phyloP scores from a whole-genome alignment of 2,797 vertebrate species.

The Dermochelys coriacea region DNA sequence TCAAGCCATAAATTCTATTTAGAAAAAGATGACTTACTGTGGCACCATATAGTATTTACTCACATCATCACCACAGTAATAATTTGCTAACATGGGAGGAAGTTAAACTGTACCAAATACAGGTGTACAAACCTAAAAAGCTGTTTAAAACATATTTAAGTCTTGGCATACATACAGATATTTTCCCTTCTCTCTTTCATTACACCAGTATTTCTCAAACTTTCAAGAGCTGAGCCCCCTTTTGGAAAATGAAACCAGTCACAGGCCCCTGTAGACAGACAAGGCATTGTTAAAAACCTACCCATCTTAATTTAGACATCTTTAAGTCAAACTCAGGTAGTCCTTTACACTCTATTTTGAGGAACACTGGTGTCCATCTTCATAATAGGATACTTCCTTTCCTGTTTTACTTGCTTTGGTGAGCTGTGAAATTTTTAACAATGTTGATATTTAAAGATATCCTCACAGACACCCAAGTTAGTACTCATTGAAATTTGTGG shows the following conservation, averaged over 20 bases:
- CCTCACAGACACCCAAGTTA: not conserved
- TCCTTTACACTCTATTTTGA: not conserved
- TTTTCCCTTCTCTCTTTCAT: not conserved
- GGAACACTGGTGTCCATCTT: not conserved
- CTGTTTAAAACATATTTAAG: not conserved
- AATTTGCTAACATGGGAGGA: not conserved
- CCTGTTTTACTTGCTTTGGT: not conserved
- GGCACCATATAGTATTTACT: not conserved
- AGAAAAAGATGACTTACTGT: fast-evolving
- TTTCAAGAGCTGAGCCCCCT: not conserved
- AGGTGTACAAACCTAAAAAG: not conserved
- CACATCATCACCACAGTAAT: not conserved
- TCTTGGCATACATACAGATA: not conserved
- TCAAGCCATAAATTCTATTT: not conserved
- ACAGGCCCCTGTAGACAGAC: too few species aligned
- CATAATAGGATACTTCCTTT: not conserved
- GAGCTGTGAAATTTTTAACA: not conserved
- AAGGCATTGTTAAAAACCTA: not conserved
- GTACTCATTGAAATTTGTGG: not conserved
- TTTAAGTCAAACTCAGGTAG: too few species aligned
- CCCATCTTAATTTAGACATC: not conserved
- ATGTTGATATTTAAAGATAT: not conserved
- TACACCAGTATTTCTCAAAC: not conserved
- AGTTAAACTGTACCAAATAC: too few species aligned
- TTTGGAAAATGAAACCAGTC: not conserved